Base-by-base conservation (phyloP, 2,888 invertebrate species). In the Andrena haemorrhoa region DNA sequence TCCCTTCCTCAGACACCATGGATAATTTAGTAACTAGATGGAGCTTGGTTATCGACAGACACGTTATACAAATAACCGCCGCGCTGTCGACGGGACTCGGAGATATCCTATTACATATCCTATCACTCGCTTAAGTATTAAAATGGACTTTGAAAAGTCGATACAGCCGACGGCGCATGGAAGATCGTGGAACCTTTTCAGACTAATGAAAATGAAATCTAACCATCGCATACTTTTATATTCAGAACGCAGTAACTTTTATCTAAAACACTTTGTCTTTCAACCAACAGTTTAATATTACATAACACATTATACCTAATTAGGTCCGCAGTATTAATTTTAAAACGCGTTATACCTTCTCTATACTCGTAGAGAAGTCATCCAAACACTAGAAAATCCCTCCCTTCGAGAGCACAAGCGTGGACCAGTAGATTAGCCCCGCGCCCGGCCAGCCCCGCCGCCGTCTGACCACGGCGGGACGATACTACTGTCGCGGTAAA, bases 11-110 rank as follows among this genome's bases (percentile, higher is more conserved):
- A 6, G 70, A 29, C 74, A 58, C 56, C 29, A 23, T 70, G 64
- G 74, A 66, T 81, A 75, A 75, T 82, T 81, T 56, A 74, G 33
- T 16, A 29, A 29, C 41, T 69, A 47, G 49, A 51, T 31, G 56
- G 31, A 64, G 49, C 33, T 7, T 16, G 33, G 51, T 51, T 58
- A 58, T 68, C 29, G 79, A 41, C 69, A 64, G 49, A 3, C 64
- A 29, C 20, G 64, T 78, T 70, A 64, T 64, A 58, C 58, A 70
- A 79, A 79, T 70, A 64, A 78, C 58, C 29, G 63, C n/a, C 20
- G 20, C 23, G 29, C 16, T 58, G 60, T 71, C 79, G 70, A 65
- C 64, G n/a, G 58, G 58, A 60, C 23, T 60, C 53, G 23, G n/a
- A n/a, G 65, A 71, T 65, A 79, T 56, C 53, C 71, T 29, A 70